Conservation (phyloP, 2,888 invertebrate genomes). For the Hesperia comma region DNA sequence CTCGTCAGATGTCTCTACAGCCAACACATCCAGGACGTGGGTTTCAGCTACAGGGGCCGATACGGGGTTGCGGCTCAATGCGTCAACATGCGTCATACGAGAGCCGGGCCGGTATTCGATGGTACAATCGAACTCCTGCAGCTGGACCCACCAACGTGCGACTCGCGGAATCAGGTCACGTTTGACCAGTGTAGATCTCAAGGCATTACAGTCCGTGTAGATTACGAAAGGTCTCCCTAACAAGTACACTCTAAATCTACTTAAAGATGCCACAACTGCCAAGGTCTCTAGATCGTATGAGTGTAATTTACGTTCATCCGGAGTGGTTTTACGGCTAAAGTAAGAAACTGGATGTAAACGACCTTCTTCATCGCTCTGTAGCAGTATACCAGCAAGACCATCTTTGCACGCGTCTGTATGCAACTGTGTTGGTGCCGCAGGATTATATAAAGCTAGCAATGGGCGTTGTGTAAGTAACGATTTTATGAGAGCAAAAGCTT, state of each 20-base stretch:
- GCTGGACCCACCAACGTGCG: background rate
- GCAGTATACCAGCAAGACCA: background rate
- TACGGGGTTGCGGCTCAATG: background rate
- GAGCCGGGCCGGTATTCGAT: background rate
- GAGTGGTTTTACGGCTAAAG: background rate
- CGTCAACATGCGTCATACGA: slow-evolving; percentile 4
- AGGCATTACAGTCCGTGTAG: background rate
- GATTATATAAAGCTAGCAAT: slow-evolving; percentile 1
- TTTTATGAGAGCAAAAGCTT: background rate
- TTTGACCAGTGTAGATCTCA: background rate
- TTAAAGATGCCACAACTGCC: background rate
- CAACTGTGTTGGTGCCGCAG: background rate
- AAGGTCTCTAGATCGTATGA: background rate
- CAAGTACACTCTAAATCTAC: background rate
- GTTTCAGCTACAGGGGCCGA: background rate
- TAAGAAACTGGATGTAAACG: background rate
- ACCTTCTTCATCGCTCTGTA: background rate
- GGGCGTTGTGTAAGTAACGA: background rate
- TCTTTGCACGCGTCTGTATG: background rate
- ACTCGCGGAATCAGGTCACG: background rate
- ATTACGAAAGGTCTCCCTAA: background rate
- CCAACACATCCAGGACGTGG: background rate
- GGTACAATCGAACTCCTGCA: background rate
- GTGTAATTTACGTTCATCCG: background rate
- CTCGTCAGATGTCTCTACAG: background rate